phyloP scores from a whole-genome alignment of 1,140 invertebrate species.

The Aphis gossypii region DNA sequence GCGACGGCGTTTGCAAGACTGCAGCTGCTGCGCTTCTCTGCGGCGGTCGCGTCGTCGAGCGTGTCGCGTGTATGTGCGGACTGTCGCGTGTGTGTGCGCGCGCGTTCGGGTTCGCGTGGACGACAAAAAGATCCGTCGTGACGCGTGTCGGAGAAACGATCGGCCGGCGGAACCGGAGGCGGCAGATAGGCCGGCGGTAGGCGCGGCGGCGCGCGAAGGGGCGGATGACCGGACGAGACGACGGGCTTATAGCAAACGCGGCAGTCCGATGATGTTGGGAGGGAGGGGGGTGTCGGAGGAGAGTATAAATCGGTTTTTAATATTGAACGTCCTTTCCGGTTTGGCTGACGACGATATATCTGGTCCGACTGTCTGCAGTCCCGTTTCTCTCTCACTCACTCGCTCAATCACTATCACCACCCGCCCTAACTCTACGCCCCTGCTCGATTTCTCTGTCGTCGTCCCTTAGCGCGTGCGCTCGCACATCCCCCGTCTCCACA shows the following conservation, averaged over 20 bases:
- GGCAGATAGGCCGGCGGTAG: not conserved
- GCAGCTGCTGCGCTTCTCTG: not conserved
- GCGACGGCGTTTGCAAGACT: not conserved
- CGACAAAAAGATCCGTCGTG: not conserved
- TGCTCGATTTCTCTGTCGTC: not conserved
- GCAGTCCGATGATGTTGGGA: not conserved
- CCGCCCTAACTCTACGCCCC: not conserved
- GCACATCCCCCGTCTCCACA: not conserved
- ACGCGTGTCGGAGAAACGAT: not conserved
- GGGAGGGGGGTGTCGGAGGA: not conserved
- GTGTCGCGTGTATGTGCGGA: not conserved
- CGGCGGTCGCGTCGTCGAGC: not conserved
- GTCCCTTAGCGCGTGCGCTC: not conserved
- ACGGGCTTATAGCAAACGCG: not conserved
- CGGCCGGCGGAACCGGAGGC: not conserved
- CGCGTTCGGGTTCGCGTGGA: not conserved
- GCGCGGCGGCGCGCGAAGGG: constrained; percentile 9
- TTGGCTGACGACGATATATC: constrained; percentile 41
- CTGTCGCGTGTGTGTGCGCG: not conserved
- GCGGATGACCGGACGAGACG: not conserved
- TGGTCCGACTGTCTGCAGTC: not conserved
- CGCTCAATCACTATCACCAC: too few species aligned
- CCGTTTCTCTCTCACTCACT: not conserved
- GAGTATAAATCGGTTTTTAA: constrained; percentile 51
- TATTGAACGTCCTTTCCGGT: constrained; percentile 51